These are phyloP conservation scores for Syngnathus acus DNA, from an alignment of 2,797 vertebrate genomes.

Conservation along the genomic window DNA sequence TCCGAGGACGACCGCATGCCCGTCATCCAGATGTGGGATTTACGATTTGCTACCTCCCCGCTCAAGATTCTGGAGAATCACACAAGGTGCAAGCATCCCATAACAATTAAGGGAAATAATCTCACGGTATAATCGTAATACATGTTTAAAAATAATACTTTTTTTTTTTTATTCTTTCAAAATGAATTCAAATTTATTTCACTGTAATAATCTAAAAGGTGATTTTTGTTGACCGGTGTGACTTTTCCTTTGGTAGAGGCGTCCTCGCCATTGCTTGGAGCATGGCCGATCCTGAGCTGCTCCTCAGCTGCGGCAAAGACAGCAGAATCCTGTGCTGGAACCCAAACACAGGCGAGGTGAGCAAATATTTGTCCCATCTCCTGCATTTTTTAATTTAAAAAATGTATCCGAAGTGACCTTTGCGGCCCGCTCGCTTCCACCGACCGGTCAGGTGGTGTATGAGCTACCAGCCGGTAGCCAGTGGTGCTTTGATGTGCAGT, in stretches of 20 bases:
- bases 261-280: conserved; percentile 93
- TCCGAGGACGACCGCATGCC: conserved; percentile 94
- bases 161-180: no score
- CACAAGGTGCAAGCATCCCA: conserved; percentile 70
- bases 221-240: not conserved
- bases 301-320: conserved; percentile 95
- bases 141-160: no score
- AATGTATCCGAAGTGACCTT: no score
- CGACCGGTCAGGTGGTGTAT: conserved; percentile 79
- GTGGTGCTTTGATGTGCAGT: conserved; percentile 98
- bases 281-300: conserved; percentile 86
- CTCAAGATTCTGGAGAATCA: conserved; percentile 94
- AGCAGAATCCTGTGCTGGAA: conserved; percentile 94
- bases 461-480: conserved; percentile 89
- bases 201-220: no score
- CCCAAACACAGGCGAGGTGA: conserved; percentile 91
- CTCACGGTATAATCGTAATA: no score
- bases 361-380: not conserved
- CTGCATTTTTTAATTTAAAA: not conserved
- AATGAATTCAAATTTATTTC: no score
- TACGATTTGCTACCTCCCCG: conserved; percentile 94
- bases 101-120: not conserved
- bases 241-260: conserved; percentile 65
- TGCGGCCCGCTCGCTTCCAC: not conserved
- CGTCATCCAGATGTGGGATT: conserved; percentile 97